Evolutionary conservation across 2,113 vertebrate genomes (phyloP).

Genomic region (Mandrillus leucophaeus): DNA sequence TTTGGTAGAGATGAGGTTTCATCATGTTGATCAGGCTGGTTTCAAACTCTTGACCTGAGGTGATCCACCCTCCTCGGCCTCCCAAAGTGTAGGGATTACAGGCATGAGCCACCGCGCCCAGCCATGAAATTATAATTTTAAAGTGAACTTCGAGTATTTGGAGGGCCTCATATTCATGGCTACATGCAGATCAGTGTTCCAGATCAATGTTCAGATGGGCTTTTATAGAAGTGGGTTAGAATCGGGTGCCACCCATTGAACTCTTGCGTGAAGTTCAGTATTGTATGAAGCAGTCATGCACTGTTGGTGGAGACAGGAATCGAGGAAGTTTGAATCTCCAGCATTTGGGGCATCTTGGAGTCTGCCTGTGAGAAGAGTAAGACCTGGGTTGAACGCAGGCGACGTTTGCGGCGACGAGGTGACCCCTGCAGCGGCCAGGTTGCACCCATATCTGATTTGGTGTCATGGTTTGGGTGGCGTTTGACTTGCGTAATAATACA

Average conservation of each 20-base stretch:
- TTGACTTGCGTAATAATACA: background rate
- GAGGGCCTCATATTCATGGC: accelerated
- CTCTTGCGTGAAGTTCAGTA: accelerated
- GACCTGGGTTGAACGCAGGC: accelerated
- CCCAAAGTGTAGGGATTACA: too few relatives aligned
- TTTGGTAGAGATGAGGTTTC: too few relatives aligned
- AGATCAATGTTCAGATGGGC: background rate
- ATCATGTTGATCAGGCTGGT: too few relatives aligned
- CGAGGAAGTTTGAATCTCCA: background rate
- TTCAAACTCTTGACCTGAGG: too few relatives aligned
- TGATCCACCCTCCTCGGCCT: too few relatives aligned
- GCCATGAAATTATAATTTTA: accelerated
- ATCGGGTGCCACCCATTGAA: too few relatives aligned
- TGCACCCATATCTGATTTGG: accelerated
- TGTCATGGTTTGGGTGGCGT: background rate
- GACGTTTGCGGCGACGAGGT: too few relatives aligned
- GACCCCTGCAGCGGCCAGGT: background rate
- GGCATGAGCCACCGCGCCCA: accelerated
- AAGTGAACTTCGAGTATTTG: background rate
- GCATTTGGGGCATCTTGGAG: background rate
- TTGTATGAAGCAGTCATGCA: background rate
- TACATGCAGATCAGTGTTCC: accelerated
- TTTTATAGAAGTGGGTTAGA: accelerated
- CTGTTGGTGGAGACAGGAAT: accelerated
- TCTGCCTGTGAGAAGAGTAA: background rate